These are phyloP conservation scores for Tachypleus tridentatus DNA, from an alignment of 1,140 invertebrate genomes.

Conservation along the genomic window DNA sequence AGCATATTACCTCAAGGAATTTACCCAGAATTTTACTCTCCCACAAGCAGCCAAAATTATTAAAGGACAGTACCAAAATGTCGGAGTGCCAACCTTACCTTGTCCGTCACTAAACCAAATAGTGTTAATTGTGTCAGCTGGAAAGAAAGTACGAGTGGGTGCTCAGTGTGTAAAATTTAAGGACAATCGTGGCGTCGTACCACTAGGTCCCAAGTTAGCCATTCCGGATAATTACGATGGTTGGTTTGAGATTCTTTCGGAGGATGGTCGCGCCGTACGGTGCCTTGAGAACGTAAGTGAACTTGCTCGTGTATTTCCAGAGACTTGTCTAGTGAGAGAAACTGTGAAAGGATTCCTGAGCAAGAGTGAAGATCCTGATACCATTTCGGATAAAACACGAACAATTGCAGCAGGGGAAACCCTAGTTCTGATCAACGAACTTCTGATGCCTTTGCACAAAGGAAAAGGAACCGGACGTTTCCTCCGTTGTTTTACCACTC, in stretches of 20 bases:
- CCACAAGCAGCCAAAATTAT: constrained; percentile 79
- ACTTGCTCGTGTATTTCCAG: constrained; percentile 58
- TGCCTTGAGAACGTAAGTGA: constrained; percentile 79
- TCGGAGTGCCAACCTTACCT: constrained; percentile 71
- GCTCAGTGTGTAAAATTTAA: constrained; percentile 80
- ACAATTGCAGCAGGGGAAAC: constrained; percentile 62
- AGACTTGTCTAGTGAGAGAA: constrained; percentile 71
- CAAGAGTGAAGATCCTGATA: constrained; percentile 42
- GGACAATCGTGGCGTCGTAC: constrained; percentile 58
- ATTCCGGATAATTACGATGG: constrained; percentile 85
- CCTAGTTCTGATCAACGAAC: constrained; percentile 57
- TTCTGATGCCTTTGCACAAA: constrained; percentile 42
- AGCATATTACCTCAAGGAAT: constrained; percentile 60
- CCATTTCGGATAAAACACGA: constrained; percentile 52
- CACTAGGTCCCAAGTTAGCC: constrained; percentile 63
- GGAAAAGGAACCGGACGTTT: constrained; percentile 41
- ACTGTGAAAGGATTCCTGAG: constrained; percentile 58
- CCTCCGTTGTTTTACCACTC: constrained; percentile 69
- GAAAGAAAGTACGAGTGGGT: constrained; percentile 68
- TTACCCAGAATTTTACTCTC: constrained; percentile 59
- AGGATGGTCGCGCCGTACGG: constrained; percentile 75
- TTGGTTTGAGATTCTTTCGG: constrained; percentile 85
- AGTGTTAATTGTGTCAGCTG: constrained; percentile 66
- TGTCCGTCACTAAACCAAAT: constrained; percentile 70
- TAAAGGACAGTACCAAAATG: constrained; percentile 78